phyloP scores from a whole-genome alignment of 2,113 vertebrate species.

The Chloebia gouldiae region DNA sequence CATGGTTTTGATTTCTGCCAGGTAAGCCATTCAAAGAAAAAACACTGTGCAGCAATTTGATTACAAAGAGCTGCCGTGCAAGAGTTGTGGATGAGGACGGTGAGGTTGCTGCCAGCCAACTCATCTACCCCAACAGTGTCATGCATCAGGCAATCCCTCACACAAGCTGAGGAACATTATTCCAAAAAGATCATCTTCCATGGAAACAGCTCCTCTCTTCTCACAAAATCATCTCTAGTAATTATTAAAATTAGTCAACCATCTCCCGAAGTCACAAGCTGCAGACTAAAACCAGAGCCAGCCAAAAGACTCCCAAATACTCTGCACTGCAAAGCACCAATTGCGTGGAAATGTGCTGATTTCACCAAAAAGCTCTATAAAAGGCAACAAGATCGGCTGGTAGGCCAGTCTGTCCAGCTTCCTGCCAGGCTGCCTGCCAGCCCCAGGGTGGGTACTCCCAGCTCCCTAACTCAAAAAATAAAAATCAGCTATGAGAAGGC shows the following conservation, averaged over 20 bases:
- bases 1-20: neutral
- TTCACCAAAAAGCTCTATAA: slow-evolving; percentile 33
- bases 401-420: slow-evolving; percentile 58
- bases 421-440: slow-evolving; percentile 67
- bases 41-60: neutral
- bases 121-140: neutral
- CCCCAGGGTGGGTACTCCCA: slow-evolving; percentile 24
- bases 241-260: neutral
- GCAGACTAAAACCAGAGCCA: neutral
- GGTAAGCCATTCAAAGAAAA: neutral
- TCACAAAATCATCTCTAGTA: neutral
- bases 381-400: slow-evolving; percentile 37
- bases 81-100: neutral
- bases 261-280: neutral
- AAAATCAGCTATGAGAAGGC: neutral
- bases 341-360: neutral
- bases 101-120: neutral
- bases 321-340: neutral
- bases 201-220: neutral
- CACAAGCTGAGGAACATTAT: neutral
- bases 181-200: neutral
- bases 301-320: neutral
- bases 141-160: neutral
- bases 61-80: accelerated
- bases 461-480: neutral